phyloP scores from a whole-genome alignment of 2,888 invertebrate genomes.

The Aplocera efformata region DNA sequence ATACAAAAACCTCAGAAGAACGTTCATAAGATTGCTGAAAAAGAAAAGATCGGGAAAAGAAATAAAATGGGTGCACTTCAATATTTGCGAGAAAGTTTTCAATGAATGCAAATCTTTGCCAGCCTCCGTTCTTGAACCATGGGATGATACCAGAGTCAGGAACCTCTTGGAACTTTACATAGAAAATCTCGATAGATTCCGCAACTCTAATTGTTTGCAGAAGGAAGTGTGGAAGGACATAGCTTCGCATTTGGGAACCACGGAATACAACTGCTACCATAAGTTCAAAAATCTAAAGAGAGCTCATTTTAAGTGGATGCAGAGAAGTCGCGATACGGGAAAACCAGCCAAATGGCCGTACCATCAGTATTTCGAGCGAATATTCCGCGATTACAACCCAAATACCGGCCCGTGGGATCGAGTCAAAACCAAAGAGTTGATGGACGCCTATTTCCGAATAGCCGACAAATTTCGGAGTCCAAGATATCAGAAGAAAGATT shows the following conservation, averaged over 20 bases:
- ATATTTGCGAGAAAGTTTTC: slow-evolving; percentile 64
- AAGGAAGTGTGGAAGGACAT: slow-evolving; percentile 73
- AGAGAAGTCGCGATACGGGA: slow-evolving; percentile 51
- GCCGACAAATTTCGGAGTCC: slow-evolving; percentile 64
- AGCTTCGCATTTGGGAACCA: slow-evolving; percentile 54
- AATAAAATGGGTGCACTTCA: slow-evolving; percentile 68
- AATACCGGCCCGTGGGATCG: slow-evolving; percentile 55
- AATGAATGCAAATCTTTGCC: slow-evolving; percentile 59
- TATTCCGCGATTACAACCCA: slow-evolving; percentile 62
- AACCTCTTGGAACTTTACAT: slow-evolving; percentile 59
- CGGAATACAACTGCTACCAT: slow-evolving; percentile 67
- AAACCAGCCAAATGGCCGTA: slow-evolving; percentile 67
- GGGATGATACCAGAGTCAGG: slow-evolving; percentile 64
- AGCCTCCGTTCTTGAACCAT: slow-evolving; percentile 51
- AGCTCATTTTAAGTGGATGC: slow-evolving; percentile 62
- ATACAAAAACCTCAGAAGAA: slow-evolving; percentile 60
- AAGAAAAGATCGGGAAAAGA: slow-evolving; percentile 63
- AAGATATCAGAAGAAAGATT: slow-evolving; percentile 62
- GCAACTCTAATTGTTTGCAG: slow-evolving; percentile 51
- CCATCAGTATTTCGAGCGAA: slow-evolving; percentile 64
- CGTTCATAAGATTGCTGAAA: slow-evolving; percentile 64
- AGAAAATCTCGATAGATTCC: slow-evolving; percentile 58
- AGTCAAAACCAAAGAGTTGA: slow-evolving; percentile 51
- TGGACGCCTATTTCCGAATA: slow-evolving; percentile 58
- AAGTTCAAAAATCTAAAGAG: slow-evolving; percentile 70